phyloP scores from a whole-genome alignment of 2,113 vertebrate genomes.

The Cyphomyrus discorhynchus region DNA sequence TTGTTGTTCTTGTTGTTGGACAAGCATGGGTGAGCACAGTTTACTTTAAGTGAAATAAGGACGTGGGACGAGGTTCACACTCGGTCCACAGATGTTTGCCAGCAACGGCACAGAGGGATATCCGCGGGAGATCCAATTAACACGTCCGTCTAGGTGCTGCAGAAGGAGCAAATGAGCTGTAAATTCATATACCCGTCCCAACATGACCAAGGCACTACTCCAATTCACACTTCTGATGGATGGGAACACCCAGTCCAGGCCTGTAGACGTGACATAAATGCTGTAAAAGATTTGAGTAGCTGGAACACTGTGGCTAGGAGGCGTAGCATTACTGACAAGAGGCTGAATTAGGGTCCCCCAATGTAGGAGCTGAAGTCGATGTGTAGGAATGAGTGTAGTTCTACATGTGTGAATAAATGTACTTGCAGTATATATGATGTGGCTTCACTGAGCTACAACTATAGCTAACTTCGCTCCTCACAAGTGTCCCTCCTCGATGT shows the following conservation, averaged over 20 bases:
- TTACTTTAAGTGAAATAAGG: not conserved
- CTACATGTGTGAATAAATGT: not conserved
- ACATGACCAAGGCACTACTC: not conserved
- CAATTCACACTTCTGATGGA: not conserved
- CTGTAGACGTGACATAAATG: not conserved
- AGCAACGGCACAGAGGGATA: not conserved
- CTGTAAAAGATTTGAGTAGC: not conserved
- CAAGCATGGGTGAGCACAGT: not conserved
- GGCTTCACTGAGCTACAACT: not conserved
- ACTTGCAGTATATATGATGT: not conserved
- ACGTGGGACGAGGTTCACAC: not conserved
- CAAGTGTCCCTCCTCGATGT: not conserved
- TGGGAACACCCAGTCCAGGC: not conserved
- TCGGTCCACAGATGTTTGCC: not conserved
- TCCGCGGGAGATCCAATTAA: not conserved
- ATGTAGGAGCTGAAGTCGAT: not conserved
- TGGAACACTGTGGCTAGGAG: not conserved
- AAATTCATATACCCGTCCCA: not conserved
- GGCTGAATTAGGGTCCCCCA: not conserved
- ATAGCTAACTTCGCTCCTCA: not conserved
- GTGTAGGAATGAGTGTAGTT: not conserved
- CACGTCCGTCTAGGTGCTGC: conserved; percentile 7
- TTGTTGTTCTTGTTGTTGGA: not conserved
- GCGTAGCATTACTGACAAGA: not conserved
- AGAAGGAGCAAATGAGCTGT: conserved; percentile 3